A percentile compares a stretch with the other conserved stretches of the same genome.
Conservation (phyloP, 1,140 invertebrate genomes). For the Pseudomyrmex sp. region DNA sequence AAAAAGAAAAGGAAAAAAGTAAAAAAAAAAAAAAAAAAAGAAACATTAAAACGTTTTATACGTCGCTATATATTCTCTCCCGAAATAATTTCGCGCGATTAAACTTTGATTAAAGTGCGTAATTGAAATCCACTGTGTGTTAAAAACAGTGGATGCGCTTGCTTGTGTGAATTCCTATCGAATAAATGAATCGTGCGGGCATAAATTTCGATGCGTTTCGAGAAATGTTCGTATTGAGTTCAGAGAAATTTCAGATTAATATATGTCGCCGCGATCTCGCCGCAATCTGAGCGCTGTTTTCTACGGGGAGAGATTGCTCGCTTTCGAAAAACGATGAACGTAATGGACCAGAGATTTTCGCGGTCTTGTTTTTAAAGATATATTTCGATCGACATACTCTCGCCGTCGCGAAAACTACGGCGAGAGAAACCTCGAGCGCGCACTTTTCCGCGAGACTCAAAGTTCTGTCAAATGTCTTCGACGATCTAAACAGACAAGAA, state of each 20-base stretch:
- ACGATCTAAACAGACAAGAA: conserved; percentile 21
- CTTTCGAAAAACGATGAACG: neutral
- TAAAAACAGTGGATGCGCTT: conserved; percentile 2
- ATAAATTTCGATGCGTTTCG: neutral
- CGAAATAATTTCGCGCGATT: conserved; percentile 35
- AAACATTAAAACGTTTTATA: neutral
- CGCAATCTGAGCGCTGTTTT: neutral
- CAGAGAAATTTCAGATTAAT: neutral
- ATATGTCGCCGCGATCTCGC: neutral
- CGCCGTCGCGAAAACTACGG: neutral
- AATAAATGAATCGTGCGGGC: neutral
- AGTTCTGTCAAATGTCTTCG: conserved; percentile 28
- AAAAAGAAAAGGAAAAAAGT: too few relatives aligned
- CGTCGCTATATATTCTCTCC: neutral
- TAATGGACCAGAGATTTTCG: conserved; percentile 26
- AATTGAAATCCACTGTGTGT: conserved; percentile 13
- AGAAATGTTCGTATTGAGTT: neutral
- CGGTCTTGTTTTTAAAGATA: conserved; percentile 31
- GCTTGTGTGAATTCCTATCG: neutral
- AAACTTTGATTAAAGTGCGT: conserved; percentile 16
- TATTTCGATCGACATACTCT: conserved; percentile 10
- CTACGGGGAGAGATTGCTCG: neutral
- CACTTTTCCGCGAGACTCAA: conserved; percentile 28
- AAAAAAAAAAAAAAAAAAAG: neutral
- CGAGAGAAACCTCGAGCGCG: neutral